Percentiles rank a stretch among this genome's conserved stretches.
phyloP scores from a whole-genome alignment of 2,888 invertebrate species.

The Actias luna region DNA sequence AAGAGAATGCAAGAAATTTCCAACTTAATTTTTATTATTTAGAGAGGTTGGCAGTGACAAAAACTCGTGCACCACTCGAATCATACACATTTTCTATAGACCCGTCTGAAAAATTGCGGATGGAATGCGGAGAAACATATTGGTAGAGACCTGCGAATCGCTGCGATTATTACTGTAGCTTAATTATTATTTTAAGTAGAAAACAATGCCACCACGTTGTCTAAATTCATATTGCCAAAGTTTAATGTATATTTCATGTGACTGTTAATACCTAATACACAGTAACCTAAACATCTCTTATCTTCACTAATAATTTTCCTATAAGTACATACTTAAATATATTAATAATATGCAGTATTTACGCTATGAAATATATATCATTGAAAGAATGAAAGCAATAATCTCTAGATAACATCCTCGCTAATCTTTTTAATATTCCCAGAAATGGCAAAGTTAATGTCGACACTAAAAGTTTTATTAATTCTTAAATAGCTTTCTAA shows the following conservation, averaged over 20 bases:
- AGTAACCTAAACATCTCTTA: neutral
- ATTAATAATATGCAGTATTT: too few relatives aligned
- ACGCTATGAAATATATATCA: neutral
- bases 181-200: neutral
- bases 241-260: neutral
- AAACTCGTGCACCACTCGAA: too few relatives aligned
- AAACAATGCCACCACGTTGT: neutral
- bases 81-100: too few relatives aligned
- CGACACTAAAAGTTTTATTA: slow-evolving; percentile 52
- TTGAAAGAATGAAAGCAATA: slow-evolving; percentile 26
- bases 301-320: neutral
- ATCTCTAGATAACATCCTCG: slow-evolving; percentile 54
- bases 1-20: too few relatives aligned
- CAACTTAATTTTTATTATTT: too few relatives aligned
- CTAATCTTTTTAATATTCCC: slow-evolving; percentile 54
- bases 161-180: neutral
- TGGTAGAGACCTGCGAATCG: too few relatives aligned
- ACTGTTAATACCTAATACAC: neutral
- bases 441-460: slow-evolving; percentile 61
- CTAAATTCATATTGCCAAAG: neutral
- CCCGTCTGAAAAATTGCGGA: too few relatives aligned
- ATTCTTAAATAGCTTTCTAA: slow-evolving; percentile 63
- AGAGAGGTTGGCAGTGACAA: too few relatives aligned
- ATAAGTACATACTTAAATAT: neutral
- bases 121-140: too few relatives aligned